A percentile compares a stretch with the other conserved stretches of the same genome.
These are phyloP conservation scores for Pipistrellus pipistrellus DNA, from an alignment of 2,797 vertebrate genomes.

Conservation along the genomic window DNA sequence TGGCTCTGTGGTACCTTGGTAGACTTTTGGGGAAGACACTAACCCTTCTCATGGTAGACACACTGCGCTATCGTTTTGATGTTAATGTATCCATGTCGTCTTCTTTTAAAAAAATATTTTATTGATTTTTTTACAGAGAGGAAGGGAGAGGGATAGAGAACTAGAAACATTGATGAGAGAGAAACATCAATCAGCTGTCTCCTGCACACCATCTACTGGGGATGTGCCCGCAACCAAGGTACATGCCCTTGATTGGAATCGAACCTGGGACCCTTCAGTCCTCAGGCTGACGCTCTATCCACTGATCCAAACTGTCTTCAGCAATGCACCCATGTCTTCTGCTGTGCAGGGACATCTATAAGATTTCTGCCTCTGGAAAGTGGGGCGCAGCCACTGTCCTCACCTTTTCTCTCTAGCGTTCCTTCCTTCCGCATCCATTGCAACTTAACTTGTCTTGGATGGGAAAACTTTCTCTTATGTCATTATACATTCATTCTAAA, in stretches of 20 bases:
- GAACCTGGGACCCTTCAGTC: no score
- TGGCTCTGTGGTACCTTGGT: no score
- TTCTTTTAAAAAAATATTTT: neutral
- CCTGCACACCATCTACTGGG: no score
- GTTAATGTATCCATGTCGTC: neutral
- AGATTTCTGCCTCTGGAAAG: neutral
- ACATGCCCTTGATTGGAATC: no score
- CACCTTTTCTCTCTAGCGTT: neutral
- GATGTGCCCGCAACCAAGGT: no score
- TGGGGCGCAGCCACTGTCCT: fast-evolving
- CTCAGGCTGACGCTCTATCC: no score
- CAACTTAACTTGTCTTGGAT: neutral
- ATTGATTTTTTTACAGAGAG: no score
- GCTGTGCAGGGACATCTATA: neutral
- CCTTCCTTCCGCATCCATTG: neutral
- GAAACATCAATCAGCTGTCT: no score
- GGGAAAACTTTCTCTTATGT: constrained; percentile 33
- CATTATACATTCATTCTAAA: constrained; percentile 63
- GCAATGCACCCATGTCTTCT: neutral
- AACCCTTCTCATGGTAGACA: neutral
- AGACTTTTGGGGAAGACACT: neutral
- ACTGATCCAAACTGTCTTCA: no score
- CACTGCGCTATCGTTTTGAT: neutral
- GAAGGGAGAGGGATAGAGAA: no score
- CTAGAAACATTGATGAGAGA: no score